Conservation (phyloP, 2,113 vertebrate genomes). For the Platichthys stellatus region DNA sequence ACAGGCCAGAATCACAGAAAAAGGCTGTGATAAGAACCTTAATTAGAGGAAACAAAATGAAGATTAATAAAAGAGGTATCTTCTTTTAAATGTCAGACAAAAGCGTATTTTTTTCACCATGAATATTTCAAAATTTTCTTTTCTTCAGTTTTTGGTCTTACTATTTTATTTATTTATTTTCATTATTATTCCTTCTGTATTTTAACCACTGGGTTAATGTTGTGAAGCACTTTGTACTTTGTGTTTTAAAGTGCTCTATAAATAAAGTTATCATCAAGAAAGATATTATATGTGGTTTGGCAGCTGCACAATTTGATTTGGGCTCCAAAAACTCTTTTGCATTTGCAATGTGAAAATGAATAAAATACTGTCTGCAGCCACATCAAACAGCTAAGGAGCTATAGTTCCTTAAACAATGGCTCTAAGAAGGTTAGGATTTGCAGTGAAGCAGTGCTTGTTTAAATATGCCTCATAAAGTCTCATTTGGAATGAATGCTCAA, state of each 20-base stretch:
- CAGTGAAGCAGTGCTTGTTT: slow-evolving; percentile 22
- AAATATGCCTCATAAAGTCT: background rate
- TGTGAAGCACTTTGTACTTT: background rate
- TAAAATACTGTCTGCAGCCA: slow-evolving; percentile 21
- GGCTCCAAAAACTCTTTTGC: slow-evolving; percentile 3
- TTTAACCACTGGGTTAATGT: too few species aligned
- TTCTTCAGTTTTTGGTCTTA: too few species aligned
- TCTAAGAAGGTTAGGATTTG: slow-evolving; percentile 20
- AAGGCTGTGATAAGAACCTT: too few species aligned
- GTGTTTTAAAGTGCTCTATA: background rate
- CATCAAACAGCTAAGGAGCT: background rate
- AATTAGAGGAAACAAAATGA: too few species aligned
- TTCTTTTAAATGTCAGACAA: too few species aligned
- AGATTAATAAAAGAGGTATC: too few species aligned
- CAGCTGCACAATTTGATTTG: slow-evolving; percentile 26
- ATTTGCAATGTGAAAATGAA: slow-evolving; percentile 17
- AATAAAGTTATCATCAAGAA: background rate
- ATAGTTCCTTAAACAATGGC: background rate
- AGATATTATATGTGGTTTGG: slow-evolving; percentile 1
- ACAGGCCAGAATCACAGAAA: too few species aligned
- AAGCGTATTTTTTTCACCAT: too few species aligned
- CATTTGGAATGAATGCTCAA: slow-evolving; percentile 22
- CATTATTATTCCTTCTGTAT: too few species aligned
- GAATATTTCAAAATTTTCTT: too few species aligned
- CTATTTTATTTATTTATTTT: too few species aligned